phyloP scores from a whole-genome alignment of 2,113 vertebrate genomes.

The Hystrix brachyura region DNA sequence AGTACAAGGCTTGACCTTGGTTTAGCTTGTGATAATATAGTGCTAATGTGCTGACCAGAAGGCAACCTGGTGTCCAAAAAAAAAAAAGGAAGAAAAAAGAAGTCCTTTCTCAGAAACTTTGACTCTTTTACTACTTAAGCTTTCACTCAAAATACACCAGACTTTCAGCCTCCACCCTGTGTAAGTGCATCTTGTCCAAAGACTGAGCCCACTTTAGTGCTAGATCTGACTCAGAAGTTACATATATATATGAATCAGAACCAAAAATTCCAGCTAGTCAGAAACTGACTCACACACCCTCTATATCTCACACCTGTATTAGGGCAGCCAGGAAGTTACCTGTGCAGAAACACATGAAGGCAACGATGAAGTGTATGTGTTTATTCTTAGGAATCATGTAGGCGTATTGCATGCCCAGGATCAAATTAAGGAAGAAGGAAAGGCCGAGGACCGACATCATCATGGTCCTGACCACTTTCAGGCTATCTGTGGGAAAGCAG shows the following conservation, averaged over 20 bases:
- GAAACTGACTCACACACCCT: not conserved
- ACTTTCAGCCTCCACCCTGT: not conserved
- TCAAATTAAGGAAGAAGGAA: slow-evolving; percentile 56
- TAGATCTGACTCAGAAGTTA: not conserved
- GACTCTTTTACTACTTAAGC: not conserved
- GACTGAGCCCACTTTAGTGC: not conserved
- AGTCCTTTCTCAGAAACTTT: not conserved
- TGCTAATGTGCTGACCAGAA: not conserved
- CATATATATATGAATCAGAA: not conserved
- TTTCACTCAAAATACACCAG: not conserved
- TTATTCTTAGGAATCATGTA: slow-evolving; percentile 51
- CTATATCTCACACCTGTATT: not conserved
- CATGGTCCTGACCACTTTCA: not conserved
- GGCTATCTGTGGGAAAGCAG: slow-evolving; percentile 62
- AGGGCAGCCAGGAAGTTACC: slow-evolving; percentile 51
- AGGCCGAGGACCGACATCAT: slow-evolving; percentile 15
- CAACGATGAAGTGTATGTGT: not conserved
- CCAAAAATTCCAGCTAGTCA: not conserved
- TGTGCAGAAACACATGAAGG: slow-evolving; percentile 52
- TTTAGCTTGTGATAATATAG: slow-evolving; percentile 40
- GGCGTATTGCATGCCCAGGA: slow-evolving; percentile 61
- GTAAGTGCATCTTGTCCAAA: not conserved
- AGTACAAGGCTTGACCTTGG: not conserved
- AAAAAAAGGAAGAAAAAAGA: not conserved
- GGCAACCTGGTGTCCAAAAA: slow-evolving; percentile 46